Conservation (phyloP, 2,888 invertebrate genomes). For the Aradus depressus region DNA sequence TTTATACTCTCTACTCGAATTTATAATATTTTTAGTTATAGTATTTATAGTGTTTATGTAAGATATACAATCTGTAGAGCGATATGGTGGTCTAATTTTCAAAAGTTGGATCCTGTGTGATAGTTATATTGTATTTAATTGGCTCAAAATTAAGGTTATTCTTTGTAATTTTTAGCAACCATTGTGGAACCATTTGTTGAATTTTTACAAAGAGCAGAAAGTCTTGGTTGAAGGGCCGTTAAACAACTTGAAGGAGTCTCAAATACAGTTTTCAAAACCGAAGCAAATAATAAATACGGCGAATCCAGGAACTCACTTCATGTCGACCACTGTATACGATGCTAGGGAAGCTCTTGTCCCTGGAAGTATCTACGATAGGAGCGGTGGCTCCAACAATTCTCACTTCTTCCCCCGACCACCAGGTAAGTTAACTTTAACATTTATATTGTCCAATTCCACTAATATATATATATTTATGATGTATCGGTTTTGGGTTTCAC, state of each 20-base stretch:
- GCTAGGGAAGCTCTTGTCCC: slow-evolving; percentile 91
- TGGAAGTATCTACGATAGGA: slow-evolving; percentile 84
- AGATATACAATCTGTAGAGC: too few relatives aligned
- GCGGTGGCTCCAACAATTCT: slow-evolving; percentile 36
- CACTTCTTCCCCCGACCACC: slow-evolving; percentile 36
- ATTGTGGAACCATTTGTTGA: slow-evolving; percentile 94
- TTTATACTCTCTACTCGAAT: too few relatives aligned
- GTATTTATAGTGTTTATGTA: too few relatives aligned
- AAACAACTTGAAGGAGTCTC: slow-evolving; percentile 90
- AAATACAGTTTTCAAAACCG: slow-evolving; percentile 94
- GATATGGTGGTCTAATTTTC: not conserved
- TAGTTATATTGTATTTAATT: too few relatives aligned
- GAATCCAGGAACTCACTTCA: slow-evolving; percentile 94
- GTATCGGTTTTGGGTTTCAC: too few relatives aligned
- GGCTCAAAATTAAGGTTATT: too few relatives aligned
- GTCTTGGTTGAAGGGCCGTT: slow-evolving; percentile 95
- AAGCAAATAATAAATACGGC: slow-evolving; percentile 87
- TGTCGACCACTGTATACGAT: slow-evolving; percentile 95
- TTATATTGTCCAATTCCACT: too few relatives aligned
- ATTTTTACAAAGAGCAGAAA: slow-evolving; percentile 95
- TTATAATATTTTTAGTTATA: too few relatives aligned
- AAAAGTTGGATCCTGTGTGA: too few relatives aligned
- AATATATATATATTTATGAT: too few relatives aligned
- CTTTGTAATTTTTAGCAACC: slow-evolving; percentile 54
- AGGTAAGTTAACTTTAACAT: slow-evolving; percentile 19